Base-by-base conservation (phyloP, 2,888 invertebrate species). In the Gari tellinella region DNA sequence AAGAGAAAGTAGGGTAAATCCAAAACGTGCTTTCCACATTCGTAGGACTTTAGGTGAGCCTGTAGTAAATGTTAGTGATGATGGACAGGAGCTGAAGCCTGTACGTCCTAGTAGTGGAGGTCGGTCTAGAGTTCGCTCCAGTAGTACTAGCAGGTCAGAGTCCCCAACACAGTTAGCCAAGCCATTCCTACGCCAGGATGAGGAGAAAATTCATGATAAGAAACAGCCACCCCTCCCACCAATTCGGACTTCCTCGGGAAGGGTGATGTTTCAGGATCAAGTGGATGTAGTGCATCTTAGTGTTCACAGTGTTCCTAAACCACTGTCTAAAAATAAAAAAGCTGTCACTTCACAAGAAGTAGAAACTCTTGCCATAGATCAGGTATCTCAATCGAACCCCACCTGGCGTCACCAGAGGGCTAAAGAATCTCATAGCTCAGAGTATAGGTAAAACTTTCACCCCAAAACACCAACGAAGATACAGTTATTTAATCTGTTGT, bases 331-430 rank as follows among this genome's bases (percentile, higher is more conserved):
- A 63, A 60, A 63, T 48, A 76, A 77, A 64, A 65, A 68, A 56
- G 45, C 67, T 14, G 25, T 62, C 10, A 37, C 64, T n/a, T 61
- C 70, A 25, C 84, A 72, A 41, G 83, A 86, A 62, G 79, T 89
- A 14, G 83, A 85, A 52, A 85, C 87, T 1, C 69, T 89, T 17
- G 89, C 88, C 25, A 84, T 89, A 0, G 88, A 86, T 37, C 83
- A 85, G 56, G 78, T 88, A 15, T 78, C 84, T n/a, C 73, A 75
- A 15, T 31, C 78, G 0, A 81, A 81, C 25, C 58, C 79, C 3
- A 68, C 75, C 5, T 86, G 86, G 84, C 72, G 74, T 57, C 76
- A 78, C 12, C 73, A 79, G 21, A 65, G 81, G n/a, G 76, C 80
- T 19, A 86, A 86, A 26, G 84, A 88, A 56, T 84, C 88, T 57